Conservation (phyloP, 2,888 invertebrate species). For the Xanthorhoe spadicearia region DNA sequence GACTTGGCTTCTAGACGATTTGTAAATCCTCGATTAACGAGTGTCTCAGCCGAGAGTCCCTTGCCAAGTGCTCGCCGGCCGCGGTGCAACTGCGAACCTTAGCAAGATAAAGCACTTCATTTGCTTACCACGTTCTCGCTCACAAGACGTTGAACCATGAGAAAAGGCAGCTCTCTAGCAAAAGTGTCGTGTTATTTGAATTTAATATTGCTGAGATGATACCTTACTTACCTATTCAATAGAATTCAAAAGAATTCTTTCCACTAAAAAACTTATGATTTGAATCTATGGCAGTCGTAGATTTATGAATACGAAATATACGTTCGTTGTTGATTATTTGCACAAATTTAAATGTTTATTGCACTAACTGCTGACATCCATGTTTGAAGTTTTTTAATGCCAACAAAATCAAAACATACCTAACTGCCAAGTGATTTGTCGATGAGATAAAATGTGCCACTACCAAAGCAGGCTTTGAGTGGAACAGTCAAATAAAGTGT, state of each 20-base stretch:
- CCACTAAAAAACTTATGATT: conserved; percentile 14
- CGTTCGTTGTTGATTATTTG: background rate
- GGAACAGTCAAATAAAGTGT: no score
- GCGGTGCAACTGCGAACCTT: conserved; percentile 24
- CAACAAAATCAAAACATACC: no score
- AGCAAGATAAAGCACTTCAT: conserved; percentile 35
- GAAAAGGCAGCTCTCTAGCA: conserved; percentile 28
- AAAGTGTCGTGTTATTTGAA: conserved; percentile 20
- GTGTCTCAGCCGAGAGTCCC: conserved; percentile 27
- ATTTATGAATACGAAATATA: conserved; percentile 6
- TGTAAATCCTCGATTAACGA: conserved; percentile 33
- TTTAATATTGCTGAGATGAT: conserved; percentile 16
- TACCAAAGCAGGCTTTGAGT: no score
- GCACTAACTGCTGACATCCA: no score
- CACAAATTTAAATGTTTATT: background rate
- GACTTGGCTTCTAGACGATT: conserved; percentile 31
- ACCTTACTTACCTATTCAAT: conserved; percentile 15
- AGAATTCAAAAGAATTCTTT: conserved; percentile 16
- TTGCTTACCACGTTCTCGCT: conserved; percentile 34
- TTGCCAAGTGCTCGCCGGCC: conserved; percentile 18
- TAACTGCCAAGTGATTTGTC: no score
- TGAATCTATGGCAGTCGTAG: conserved; percentile 4
- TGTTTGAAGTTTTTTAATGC: no score
- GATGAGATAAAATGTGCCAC: no score
- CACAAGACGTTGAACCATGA: conserved; percentile 29